These are phyloP conservation scores for Candidula unifasciata DNA, from an alignment of 2,888 invertebrate genomes.

Conservation along the genomic window DNA sequence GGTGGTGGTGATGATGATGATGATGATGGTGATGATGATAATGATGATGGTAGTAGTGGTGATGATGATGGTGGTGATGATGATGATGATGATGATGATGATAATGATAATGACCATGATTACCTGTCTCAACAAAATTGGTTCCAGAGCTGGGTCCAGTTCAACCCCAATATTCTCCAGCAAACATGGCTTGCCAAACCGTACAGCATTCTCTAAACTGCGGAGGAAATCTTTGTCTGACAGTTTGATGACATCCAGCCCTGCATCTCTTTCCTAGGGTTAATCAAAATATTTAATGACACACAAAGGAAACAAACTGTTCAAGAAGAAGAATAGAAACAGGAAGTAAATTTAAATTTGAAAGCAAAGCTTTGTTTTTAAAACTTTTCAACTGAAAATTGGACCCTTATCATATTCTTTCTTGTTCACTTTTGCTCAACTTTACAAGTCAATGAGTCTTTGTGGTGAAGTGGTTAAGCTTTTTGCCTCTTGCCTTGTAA, in stretches of 20 bases:
- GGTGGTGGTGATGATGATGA: no score
- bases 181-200: conserved; percentile 79
- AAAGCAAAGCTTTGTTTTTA: not conserved
- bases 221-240: conserved; percentile 78
- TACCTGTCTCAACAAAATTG: conserved; percentile 77
- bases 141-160: conserved; percentile 78
- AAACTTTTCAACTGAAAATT: no score
- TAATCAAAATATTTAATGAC: not conserved
- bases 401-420: no score
- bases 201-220: conserved; percentile 78
- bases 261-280: conserved; percentile 76
- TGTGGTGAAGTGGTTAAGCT: no score
- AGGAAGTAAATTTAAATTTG: not conserved
- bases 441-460: no score
- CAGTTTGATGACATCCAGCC: conserved; percentile 77
- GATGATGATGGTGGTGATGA: no score
- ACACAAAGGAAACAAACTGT: not conserved
- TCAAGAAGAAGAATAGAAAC: not conserved
- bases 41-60: no score
- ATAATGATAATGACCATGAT: not conserved
- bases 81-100: no score
- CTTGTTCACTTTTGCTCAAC: no score
- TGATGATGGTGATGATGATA: no score
- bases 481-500: no score
- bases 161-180: conserved; percentile 78